Evolutionary conservation across 2,888 invertebrate genomes (phyloP).

Genomic region (Dynastes hyllus): DNA sequence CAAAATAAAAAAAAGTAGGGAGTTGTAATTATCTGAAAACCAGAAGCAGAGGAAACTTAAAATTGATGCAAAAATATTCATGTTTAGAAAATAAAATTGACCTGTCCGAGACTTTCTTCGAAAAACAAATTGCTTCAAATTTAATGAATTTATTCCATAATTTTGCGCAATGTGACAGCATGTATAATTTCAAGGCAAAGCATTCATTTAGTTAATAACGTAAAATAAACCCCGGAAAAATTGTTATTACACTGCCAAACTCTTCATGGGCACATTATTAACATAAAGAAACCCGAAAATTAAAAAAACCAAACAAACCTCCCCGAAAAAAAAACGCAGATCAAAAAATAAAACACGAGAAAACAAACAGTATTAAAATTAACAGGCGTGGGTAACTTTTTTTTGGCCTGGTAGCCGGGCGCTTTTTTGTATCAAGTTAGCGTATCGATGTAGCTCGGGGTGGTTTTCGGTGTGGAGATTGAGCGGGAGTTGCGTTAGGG

Average conservation of each 20-base stretch:
- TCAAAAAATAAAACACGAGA: constrained; percentile 58
- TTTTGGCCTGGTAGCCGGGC: constrained; percentile 46
- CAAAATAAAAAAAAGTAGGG: too few relatives aligned
- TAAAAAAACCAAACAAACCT: constrained; percentile 59
- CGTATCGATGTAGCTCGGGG: constrained; percentile 66
- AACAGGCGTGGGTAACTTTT: constrained; percentile 54
- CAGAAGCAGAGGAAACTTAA: too few relatives aligned
- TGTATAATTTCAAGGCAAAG: too few relatives aligned
- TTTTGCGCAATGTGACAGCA: too few relatives aligned
- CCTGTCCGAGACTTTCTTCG: too few relatives aligned
- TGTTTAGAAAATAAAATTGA: too few relatives aligned
- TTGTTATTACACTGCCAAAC: constrained; percentile 5
- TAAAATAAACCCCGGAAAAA: neutral
- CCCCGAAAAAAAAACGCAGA: constrained; percentile 58
- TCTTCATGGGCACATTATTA: constrained; percentile 32
- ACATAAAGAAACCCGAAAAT: constrained; percentile 53
- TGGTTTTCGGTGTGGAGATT: constrained; percentile 52
- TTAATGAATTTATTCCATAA: too few relatives aligned
- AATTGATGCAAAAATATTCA: too few relatives aligned
- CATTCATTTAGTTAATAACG: neutral
- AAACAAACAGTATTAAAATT: constrained; percentile 63
- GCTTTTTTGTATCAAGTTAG: constrained; percentile 63
- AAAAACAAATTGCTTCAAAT: too few relatives aligned
- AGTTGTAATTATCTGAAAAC: too few relatives aligned
- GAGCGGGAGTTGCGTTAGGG: constrained; percentile 59